Evolutionary conservation across 1,140 invertebrate genomes (phyloP).

Genomic region (Cardiocondyla obscurior): DNA sequence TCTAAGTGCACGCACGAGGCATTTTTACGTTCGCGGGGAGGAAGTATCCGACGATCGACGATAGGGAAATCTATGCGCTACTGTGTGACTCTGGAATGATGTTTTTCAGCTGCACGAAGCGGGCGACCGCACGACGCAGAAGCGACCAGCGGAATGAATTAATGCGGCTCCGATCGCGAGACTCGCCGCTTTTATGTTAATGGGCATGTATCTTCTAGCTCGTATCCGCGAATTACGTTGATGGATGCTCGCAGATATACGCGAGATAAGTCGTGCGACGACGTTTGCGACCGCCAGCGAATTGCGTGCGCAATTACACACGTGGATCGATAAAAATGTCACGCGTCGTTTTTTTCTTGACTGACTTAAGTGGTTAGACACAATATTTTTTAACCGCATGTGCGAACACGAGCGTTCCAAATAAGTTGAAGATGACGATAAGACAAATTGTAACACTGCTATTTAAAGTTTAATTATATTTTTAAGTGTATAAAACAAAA

Average conservation of each 20-base stretch:
- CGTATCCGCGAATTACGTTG: constrained; percentile 47
- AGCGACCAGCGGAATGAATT: constrained; percentile 65
- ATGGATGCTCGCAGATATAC: constrained; percentile 57
- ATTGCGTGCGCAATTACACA: background rate
- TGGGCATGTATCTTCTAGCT: constrained; percentile 30
- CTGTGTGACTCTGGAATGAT: constrained; percentile 62
- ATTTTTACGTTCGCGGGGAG: constrained; percentile 15
- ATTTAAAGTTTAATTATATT: background rate
- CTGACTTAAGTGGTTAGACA: background rate
- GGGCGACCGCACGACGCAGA: background rate
- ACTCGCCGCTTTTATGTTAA: constrained; percentile 65
- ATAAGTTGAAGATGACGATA: background rate
- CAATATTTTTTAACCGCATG: background rate
- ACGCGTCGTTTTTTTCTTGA: background rate
- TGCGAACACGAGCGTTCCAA: background rate
- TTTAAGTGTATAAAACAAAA: background rate
- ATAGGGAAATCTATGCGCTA: constrained; percentile 60
- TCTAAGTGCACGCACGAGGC: constrained; percentile 24
- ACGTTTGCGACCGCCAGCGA: constrained; percentile 13
- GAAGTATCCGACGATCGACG: constrained; percentile 61
- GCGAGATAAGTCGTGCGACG: constrained; percentile 61
- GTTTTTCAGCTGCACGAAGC: constrained; percentile 44
- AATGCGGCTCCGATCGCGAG: constrained; percentile 51
- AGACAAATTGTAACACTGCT: background rate
- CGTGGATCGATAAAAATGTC: constrained; percentile 13